phyloP scores from a whole-genome alignment of 1,140 invertebrate genomes.

The Vanessa tameamea region DNA sequence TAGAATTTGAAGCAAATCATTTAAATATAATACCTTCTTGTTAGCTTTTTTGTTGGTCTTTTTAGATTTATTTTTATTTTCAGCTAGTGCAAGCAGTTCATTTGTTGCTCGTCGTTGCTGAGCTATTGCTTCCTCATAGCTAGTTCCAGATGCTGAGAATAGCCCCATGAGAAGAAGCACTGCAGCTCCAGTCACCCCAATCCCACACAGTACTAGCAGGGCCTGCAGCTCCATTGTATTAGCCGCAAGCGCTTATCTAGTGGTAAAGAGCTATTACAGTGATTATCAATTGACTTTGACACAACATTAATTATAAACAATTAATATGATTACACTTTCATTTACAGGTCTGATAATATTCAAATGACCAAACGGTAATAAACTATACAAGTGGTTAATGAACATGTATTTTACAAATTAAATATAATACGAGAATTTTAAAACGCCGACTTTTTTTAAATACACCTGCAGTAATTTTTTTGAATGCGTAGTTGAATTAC shows the following conservation, averaged over 20 bases:
- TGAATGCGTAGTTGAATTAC: too few relatives aligned
- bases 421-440: background rate
- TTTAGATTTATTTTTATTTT: conserved; percentile 68
- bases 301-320: too few relatives aligned
- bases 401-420: too few relatives aligned
- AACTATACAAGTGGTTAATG: too few relatives aligned
- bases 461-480: too few relatives aligned
- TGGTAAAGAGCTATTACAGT: background rate
- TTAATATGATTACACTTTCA: too few relatives aligned
- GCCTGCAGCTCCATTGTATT: conserved; percentile 74
- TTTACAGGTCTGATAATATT: too few relatives aligned
- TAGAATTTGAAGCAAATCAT: too few relatives aligned
- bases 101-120: conserved; percentile 71
- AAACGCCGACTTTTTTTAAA: background rate
- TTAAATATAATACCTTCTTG: conserved; percentile 56
- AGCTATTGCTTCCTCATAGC: conserved; percentile 74
- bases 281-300: background rate
- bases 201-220: conserved; percentile 67
- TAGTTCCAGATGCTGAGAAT: conserved; percentile 70
- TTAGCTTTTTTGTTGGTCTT: conserved; percentile 71
- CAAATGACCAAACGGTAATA: too few relatives aligned
- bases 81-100: conserved; percentile 68
- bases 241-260: conserved; percentile 45
- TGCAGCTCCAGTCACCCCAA: conserved; percentile 66
- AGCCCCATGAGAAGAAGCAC: conserved; percentile 71